These are phyloP conservation scores for Lasioglossum morio DNA, from an alignment of 2,888 invertebrate species.

Conservation along the genomic window DNA sequence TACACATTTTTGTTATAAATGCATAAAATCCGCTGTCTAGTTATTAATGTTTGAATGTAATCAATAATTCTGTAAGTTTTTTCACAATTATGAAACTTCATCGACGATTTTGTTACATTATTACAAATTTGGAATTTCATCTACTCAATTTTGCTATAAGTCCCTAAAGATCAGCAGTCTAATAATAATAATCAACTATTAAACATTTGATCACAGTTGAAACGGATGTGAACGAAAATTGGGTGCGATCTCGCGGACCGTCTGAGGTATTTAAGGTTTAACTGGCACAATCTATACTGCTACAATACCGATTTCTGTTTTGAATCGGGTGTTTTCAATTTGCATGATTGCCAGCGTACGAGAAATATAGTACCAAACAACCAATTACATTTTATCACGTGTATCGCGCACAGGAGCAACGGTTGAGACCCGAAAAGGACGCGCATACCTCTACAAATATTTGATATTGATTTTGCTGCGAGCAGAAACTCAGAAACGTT, in stretches of 20 bases:
- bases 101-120: no score
- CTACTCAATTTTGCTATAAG: no score
- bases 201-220: not conserved
- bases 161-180: no score
- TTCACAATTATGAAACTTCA: no score
- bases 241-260: not conserved
- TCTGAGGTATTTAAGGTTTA: not conserved
- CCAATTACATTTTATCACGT: constrained; percentile 55
- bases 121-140: no score
- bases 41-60: no score
- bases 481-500: constrained; percentile 43
- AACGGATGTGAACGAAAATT: not conserved
- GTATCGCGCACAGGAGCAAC: constrained; percentile 15
- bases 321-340: not conserved
- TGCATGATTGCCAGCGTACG: not conserved
- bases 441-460: constrained; percentile 43
- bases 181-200: not conserved
- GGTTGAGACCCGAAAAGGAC: constrained; percentile 16
- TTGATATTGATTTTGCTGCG: constrained; percentile 56
- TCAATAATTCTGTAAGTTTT: no score
- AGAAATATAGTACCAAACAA: no score
- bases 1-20: no score
- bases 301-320: not conserved
- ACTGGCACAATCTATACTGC: not conserved
- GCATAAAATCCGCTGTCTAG: no score